phyloP scores from a whole-genome alignment of 2,113 vertebrate species.

The Acrocephalus arundinaceus region DNA sequence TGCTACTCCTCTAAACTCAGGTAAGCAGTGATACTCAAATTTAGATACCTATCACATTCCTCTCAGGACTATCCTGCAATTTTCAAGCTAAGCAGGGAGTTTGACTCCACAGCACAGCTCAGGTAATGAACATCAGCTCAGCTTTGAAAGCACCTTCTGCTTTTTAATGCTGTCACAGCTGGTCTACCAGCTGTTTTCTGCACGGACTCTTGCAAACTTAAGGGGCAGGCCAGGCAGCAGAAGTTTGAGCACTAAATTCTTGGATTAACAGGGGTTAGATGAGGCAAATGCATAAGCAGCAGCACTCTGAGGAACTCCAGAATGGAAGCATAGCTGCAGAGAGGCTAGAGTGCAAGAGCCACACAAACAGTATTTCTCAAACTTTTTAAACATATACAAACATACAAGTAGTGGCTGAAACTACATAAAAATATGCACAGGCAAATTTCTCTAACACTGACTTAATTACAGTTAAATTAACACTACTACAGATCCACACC shows the following conservation, averaged over 20 bases:
- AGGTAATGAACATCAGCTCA: background rate
- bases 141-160: background rate
- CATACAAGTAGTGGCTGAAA: background rate
- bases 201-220: background rate
- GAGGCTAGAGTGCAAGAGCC: background rate
- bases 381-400: background rate
- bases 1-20: background rate
- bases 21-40: background rate
- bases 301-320: background rate
- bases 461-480: background rate
- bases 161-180: slow-evolving; percentile 5
- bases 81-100: background rate
- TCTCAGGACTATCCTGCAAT: background rate
- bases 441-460: background rate
- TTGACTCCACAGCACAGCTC: background rate
- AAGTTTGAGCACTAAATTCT: background rate
- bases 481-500: background rate
- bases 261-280: background rate
- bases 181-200: slow-evolving; percentile 2
- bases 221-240: background rate
- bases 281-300: background rate
- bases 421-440: background rate
- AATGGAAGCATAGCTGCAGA: background rate
- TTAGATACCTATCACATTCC: background rate
- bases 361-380: background rate